Percentiles rank a stretch among this genome's conserved stretches.
Evolutionary conservation across 2,797 vertebrate species (phyloP).

Genomic region (Lagorchestes hirsutus): DNA sequence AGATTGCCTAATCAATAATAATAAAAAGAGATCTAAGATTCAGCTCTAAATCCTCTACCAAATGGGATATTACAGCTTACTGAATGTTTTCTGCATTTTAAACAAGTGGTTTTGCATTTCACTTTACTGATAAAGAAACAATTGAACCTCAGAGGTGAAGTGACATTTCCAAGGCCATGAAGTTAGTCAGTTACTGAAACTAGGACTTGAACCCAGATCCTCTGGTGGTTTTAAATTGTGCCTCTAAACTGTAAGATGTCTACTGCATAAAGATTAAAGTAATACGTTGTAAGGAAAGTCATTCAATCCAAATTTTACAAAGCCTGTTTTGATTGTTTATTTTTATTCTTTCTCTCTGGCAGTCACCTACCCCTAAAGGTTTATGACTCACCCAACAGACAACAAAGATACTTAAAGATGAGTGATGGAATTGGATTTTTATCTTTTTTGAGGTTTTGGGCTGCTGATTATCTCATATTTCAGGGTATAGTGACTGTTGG

Average conservation of each 20-base stretch:
- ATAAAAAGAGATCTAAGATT: background rate
- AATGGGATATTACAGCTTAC: background rate
- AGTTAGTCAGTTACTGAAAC: background rate
- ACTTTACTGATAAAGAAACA: background rate
- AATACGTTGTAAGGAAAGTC: background rate
- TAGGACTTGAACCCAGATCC: background rate
- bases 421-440: conserved; percentile 2
- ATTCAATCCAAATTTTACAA: background rate
- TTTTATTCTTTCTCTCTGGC: background rate
- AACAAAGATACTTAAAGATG: background rate
- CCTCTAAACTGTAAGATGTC: conserved; percentile 13
- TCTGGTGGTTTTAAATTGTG: background rate
- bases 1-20: background rate
- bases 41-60: background rate
- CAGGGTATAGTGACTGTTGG: background rate
- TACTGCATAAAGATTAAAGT: conserved; percentile 34
- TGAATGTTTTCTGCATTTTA: background rate
- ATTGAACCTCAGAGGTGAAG: background rate
- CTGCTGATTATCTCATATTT: background rate
- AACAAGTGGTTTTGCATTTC: background rate
- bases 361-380: conserved; percentile 17
- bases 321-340: background rate
- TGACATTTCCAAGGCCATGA: background rate
- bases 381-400: conserved; percentile 24
- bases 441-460: conserved; percentile 14